Base-by-base conservation (phyloP, 2,113 vertebrate genomes). In the Aptenodytes forsteri region DNA sequence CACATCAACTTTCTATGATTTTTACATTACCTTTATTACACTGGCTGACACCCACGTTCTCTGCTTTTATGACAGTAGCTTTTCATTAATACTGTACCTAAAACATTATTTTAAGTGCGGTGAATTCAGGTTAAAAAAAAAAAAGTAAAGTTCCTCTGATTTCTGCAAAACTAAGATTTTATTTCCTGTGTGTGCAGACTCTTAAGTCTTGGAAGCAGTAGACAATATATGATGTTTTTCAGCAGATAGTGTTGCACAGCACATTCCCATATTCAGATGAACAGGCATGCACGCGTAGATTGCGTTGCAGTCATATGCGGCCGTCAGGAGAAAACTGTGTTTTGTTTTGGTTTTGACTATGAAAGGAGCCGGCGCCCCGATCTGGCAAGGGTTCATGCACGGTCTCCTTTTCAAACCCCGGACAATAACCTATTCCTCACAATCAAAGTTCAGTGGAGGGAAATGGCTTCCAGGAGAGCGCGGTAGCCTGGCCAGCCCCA, bases 391-490 rank as follows among this genome's bases (percentile, higher is more conserved):
- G 89, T 54, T 96, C 10, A 2, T 94, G 93, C 89, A 54, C 15
- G 4, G 84, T 89, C 79, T 96, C 50, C 89, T 93, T 96, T 97
- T 96, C 86, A 96, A 81, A 83, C 1, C 90, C 52, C 0, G 42
- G 95, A 98, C 96, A 97, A 98, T 97, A 97, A 97, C 95, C 94
- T 87, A 96, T 96, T 97, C 87, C 95, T 97, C 92, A 94, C 96
- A 97, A 97, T 97, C 96, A 97, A 96, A 97, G 96, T 97, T 95
- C 96, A 95, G 91, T 66, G 78, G 89, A 88, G 95, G 94, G 94
- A 97, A 97, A 97, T 97, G 96, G 96, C 95, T 97, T 97, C 97
- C 94, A 96, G 91, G 94, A 97, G 96, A 90, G 95, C 73, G 19
- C 29, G 4, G 89, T 52, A 94, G 93, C 87, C 94, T 36, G 82